Base-by-base conservation (phyloP, 2,797 vertebrate species). In the Smutsia temminckii region DNA sequence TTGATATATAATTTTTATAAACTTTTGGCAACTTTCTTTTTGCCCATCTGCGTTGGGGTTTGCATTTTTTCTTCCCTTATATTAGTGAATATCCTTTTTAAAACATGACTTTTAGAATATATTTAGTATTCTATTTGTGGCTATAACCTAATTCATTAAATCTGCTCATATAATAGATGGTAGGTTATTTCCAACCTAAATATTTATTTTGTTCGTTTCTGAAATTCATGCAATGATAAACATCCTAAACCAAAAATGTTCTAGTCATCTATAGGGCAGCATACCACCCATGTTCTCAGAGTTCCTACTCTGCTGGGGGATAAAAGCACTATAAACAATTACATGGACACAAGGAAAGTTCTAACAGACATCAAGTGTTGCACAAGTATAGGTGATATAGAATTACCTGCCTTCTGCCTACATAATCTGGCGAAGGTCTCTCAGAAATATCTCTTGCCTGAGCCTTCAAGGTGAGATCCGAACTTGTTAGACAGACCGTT, bases 181-280 rank as follows among this genome's bases (percentile, higher is more conserved):
- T 86, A 37, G n/a, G 40, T 51, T 66, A 86, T 68, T 97, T 74
- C 20, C 37, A 46, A 84, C 4, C 20, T 72, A 55, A 21, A n/a
- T 85, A 91, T 75, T 86, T 91, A 72, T 59, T 78, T 63, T 61
- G 6, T 84, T 81, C 93, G 81, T 55, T 59, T 95, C 86, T 95
- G 21, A 37, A 72, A 77, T 86, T 91, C 5, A 40, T 61, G 1
- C 17, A 37, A 21, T 80, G 32, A 64, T 68, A 93, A 96, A 69
- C 17, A 79, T 93, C 6, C 8, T 78, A 77, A 91, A 57, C n/a
- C 49, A 94, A 91, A 94, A 64, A 71, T 66, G 3, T 49, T 57
- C 20, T 49, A 29, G 59, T 79, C 13, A 87, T 75, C 92, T 79
- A 69, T n/a, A 83, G 51, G 53, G 5, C 16, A 89, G 34, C 1